Conservation (phyloP, 2,888 invertebrate genomes). For the Synergus japonicus region DNA sequence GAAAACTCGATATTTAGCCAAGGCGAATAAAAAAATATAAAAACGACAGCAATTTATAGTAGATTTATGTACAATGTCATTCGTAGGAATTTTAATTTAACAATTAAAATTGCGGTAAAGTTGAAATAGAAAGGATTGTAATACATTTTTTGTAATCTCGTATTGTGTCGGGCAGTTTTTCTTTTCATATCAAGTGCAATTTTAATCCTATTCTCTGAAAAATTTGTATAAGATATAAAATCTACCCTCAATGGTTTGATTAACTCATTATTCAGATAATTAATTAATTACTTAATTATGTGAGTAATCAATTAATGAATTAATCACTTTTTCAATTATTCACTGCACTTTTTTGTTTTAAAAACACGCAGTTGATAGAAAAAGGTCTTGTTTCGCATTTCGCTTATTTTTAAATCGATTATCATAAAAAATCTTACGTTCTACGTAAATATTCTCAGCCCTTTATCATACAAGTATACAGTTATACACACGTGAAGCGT, state of each 20-base stretch:
- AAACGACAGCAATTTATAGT: conserved; percentile 13
- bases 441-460: conserved; percentile 36
- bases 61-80: conserved; percentile 36
- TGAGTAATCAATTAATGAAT: neutral
- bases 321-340: neutral
- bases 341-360: conserved; percentile 28
- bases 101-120: conserved; percentile 8
- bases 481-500: conserved; percentile 6
- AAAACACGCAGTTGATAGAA: conserved; percentile 9
- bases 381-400: conserved; percentile 30
- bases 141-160: neutral
- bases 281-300: neutral
- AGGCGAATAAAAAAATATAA: conserved; percentile 10
- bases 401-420: conserved; percentile 23
- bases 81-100: conserved; percentile 12
- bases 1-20: conserved; percentile 32
- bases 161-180: conserved; percentile 14
- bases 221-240: conserved; percentile 1
- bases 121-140: neutral
- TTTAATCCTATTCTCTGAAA: neutral
- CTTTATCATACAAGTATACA: conserved; percentile 38
- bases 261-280: neutral
- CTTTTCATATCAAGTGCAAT: conserved; percentile 29
- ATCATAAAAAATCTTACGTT: conserved; percentile 20
- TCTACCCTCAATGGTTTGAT: neutral